Percentiles rank a stretch among this genome's conserved stretches.
Evolutionary conservation across 2,888 invertebrate genomes (phyloP).

Genomic region (Papilio gigon): DNA sequence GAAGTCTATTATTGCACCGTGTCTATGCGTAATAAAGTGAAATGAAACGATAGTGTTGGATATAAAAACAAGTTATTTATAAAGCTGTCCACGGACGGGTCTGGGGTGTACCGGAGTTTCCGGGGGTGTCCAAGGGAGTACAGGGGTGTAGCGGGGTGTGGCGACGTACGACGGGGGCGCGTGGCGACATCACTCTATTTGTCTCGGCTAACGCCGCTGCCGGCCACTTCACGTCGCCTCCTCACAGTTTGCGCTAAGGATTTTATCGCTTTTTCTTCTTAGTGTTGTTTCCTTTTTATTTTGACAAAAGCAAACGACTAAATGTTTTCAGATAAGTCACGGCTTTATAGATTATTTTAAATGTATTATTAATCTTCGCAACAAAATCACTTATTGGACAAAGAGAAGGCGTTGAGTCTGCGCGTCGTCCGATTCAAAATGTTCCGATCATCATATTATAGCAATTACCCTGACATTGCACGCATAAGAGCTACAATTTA

Average conservation of each 20-base stretch:
- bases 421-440: background rate
- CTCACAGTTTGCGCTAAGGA: slow-evolving; percentile 69
- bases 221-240: slow-evolving; percentile 71
- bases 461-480: slow-evolving; percentile 2
- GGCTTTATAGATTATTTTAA: slow-evolving; percentile 10
- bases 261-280: slow-evolving; percentile 69
- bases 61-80: slow-evolving; percentile 69
- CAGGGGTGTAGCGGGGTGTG: slow-evolving; percentile 46
- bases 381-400: background rate
- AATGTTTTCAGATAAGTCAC: background rate
- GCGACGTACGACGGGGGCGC: slow-evolving; percentile 57
- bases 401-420: background rate
- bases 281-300: slow-evolving; percentile 57
- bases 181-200: slow-evolving; percentile 72
- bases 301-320: slow-evolving; percentile 32
- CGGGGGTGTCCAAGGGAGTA: too few species aligned
- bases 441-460: background rate
- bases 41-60: slow-evolving; percentile 39
- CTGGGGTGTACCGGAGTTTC: slow-evolving; percentile 51
- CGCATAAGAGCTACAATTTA: slow-evolving; percentile 61
- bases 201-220: slow-evolving; percentile 72
- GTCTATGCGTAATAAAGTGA: slow-evolving; percentile 45
- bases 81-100: slow-evolving; percentile 60
- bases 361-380: background rate
- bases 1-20: slow-evolving; percentile 23